Conservation (phyloP, 2,888 invertebrate species). For the Strigamia transsilvanica region DNA sequence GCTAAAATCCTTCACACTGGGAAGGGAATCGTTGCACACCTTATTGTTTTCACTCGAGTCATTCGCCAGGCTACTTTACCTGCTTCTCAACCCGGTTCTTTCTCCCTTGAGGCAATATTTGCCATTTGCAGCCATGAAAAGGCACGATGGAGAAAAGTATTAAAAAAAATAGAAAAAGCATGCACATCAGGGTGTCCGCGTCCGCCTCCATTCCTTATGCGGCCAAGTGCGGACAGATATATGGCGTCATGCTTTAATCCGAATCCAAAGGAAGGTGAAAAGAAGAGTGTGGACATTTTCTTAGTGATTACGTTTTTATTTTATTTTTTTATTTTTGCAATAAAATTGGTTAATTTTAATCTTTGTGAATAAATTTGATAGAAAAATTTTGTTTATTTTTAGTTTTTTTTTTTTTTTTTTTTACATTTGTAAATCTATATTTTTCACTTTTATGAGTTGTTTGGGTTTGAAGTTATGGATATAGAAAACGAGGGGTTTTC, state of each 20-base stretch:
- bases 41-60: conserved; percentile 38
- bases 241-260: conserved; percentile 42
- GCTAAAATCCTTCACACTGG: conserved; percentile 36
- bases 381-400: background rate
- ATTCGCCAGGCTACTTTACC: conserved; percentile 27
- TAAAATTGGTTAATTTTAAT: background rate
- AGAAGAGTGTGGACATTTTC: background rate
- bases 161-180: conserved; percentile 25
- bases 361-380: background rate
- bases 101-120: conserved; percentile 35
- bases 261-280: conserved; percentile 28
- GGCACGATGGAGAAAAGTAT: conserved; percentile 30
- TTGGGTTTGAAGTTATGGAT: background rate
- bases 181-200: conserved; percentile 39
- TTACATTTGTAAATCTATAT: background rate
- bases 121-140: conserved; percentile 18
- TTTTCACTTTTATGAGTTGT: conserved; percentile 30
- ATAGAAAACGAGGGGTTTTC: conserved; percentile 4
- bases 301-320: background rate
- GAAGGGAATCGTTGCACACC: conserved; percentile 32
- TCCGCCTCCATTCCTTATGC: conserved; percentile 32
- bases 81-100: conserved; percentile 34
- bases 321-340: background rate
- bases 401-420: background rate
- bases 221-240: conserved; percentile 35